Percentiles rank a stretch among this genome's conserved stretches.
phyloP scores from a whole-genome alignment of 2,888 invertebrate species.

The Dryocosmus kuriphilus region DNA sequence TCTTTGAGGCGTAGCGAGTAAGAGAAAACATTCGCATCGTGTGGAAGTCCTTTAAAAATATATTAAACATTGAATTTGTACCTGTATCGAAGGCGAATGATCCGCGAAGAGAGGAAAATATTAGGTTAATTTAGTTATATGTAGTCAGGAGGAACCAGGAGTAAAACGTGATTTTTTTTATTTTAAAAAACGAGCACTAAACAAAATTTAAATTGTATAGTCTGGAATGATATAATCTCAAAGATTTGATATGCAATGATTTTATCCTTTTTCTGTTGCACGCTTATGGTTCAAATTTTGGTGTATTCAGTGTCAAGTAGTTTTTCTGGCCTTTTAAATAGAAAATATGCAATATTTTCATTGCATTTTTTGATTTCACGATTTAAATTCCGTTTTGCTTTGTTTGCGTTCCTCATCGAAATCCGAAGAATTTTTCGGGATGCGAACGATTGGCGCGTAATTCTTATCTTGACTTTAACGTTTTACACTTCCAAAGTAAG shows the following conservation, averaged over 20 bases:
- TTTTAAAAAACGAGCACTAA: not conserved
- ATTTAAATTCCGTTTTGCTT: not conserved
- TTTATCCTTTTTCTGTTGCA: not conserved
- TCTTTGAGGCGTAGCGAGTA: conserved; percentile 46
- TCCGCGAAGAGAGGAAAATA: conserved; percentile 55
- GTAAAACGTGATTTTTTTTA: not conserved
- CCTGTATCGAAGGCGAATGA: conserved; percentile 70
- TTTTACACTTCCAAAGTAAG: conserved; percentile 26
- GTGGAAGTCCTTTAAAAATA: conserved; percentile 48
- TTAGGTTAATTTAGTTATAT: conserved; percentile 41
- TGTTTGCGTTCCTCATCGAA: conserved; percentile 26
- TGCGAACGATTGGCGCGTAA: conserved; percentile 37
- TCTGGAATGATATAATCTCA: not conserved
- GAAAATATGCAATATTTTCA: not conserved
- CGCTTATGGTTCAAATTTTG: not conserved
- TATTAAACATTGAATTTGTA: conserved; percentile 62
- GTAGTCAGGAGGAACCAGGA: conserved; percentile 30
- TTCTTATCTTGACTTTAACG: conserved; percentile 28
- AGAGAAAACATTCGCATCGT: conserved; percentile 44
- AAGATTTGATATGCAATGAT: not conserved
- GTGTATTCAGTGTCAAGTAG: not conserved
- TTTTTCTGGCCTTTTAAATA: not conserved
- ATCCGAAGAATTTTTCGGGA: conserved; percentile 6
- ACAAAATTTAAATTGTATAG: not conserved
- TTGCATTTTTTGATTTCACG: not conserved